Evolutionary conservation across 2,113 vertebrate species (phyloP), one percentile per base, ranked within the genome.

Genomic region (Malurus cyaneus): DNA sequence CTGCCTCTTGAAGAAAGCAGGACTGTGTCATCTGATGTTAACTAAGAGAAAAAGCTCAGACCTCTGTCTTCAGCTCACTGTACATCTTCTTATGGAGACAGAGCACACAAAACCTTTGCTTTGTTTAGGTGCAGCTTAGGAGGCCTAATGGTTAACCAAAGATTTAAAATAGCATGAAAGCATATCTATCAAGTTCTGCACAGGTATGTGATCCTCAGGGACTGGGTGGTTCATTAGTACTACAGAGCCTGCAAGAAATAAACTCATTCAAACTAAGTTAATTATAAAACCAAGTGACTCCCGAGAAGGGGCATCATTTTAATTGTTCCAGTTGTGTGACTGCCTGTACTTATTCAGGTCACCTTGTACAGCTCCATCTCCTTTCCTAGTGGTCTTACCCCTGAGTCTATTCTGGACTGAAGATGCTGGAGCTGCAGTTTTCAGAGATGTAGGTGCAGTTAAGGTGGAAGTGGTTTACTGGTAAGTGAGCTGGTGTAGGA

Each of bases 241-340:
- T 56, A 49, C 36, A 49, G 39, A 88, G 26, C 28, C 39, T 71
- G 36, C 52, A 80, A 95, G 74, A 85, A 49, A 53, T 71, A 47
- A 95, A 88, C 85, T 95, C 14, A 12, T 54, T 80, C 50, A 56
- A 88, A 69, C 59, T 9, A 71, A 96, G 52, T 83, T 74, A 93
- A 93, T 96, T 90, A 74, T 66, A 92, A 96, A 95, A 95, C 47
- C 39, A 80, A 89, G 28, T 66, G 17, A 62, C 10, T 88, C 41
- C 44, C 26, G 62, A 66, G 59, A 94, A 94, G 12, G 14, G 50
- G 25, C 77, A 25, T 31, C 4, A 81, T 80, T 85, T 89, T 88
- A 88, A 67, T 28, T 89, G 88, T 77, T 85, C 82, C 89, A 86
- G 42, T 84, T 92, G 52, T 86, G 32, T 84, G 67, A 53, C 31